These are phyloP conservation scores for Steromphala cineraria DNA, from an alignment of 2,888 invertebrate species.

Conservation along the genomic window DNA sequence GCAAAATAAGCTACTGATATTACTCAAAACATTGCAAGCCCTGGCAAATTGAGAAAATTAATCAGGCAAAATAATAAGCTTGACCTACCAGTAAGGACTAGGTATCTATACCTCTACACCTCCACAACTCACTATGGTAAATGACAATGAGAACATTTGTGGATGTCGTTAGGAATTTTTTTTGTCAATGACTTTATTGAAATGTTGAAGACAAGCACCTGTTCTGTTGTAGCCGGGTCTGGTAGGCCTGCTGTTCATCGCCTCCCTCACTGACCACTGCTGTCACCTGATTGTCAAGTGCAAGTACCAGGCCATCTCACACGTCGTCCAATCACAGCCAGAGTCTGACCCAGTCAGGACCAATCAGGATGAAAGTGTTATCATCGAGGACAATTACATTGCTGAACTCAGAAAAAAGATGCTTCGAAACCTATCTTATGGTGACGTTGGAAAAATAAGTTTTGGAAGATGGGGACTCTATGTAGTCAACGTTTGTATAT, in stretches of 20 bases:
- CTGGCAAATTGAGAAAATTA: no score
- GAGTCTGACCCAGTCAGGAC: background rate
- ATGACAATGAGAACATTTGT: no score
- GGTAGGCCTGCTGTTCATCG: slow-evolving; percentile 63
- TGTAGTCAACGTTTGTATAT: slow-evolving; percentile 66
- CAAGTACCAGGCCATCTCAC: slow-evolving; percentile 61
- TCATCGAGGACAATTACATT: background rate
- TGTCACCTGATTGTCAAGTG: slow-evolving; percentile 70
- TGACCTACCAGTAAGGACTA: no score
- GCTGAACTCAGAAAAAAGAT: slow-evolving; percentile 13
- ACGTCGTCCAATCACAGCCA: background rate
- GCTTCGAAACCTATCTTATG: slow-evolving; percentile 59
- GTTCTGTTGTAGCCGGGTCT: slow-evolving; percentile 64
- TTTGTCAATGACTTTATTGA: no score
- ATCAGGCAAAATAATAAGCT: no score
- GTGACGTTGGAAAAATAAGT: slow-evolving; percentile 68
- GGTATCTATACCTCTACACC: no score
- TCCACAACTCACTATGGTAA: no score
- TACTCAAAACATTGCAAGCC: no score
- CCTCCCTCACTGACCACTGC: slow-evolving; percentile 69
- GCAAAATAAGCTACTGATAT: no score
- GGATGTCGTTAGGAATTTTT: no score
- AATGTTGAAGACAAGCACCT: no score
- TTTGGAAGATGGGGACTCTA: slow-evolving; percentile 63
- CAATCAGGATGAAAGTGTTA: background rate